These are phyloP conservation scores for Bucorvus abyssinicus DNA, from an alignment of 2,797 vertebrate species.

Conservation along the genomic window DNA sequence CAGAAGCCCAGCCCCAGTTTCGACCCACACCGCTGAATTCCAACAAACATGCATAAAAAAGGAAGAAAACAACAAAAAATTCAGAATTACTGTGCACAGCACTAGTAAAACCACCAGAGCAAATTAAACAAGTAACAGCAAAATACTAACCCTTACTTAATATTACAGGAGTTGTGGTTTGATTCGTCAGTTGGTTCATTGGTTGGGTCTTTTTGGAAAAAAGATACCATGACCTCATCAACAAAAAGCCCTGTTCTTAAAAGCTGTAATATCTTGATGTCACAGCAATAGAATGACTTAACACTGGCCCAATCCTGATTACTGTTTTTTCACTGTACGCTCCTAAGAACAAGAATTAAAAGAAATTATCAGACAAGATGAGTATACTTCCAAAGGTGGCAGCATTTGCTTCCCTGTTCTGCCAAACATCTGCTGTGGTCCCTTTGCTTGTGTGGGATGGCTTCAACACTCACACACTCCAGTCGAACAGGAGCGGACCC, in stretches of 20 bases:
- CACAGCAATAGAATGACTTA: neutral
- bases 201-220: neutral
- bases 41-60: neutral
- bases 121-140: neutral
- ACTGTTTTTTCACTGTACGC: neutral
- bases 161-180: neutral
- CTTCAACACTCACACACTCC: neutral
- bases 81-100: neutral
- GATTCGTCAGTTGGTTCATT: neutral
- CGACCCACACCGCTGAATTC: conserved; percentile 89
- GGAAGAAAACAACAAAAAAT: neutral
- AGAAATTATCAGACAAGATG: neutral
- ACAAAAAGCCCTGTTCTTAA: neutral
- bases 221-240: neutral
- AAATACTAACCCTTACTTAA: neutral
- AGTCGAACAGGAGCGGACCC: neutral
- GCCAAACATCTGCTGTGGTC: neutral
- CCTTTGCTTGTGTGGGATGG: neutral
- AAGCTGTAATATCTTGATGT: neutral
- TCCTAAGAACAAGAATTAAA: neutral
- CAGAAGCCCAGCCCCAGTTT: conserved; percentile 99
- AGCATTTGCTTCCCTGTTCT: neutral
- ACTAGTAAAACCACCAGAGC: neutral
- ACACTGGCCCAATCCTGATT: neutral
- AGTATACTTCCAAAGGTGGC: neutral